phyloP scores from a whole-genome alignment of 1,140 invertebrate species.

The Atta cephalotes region DNA sequence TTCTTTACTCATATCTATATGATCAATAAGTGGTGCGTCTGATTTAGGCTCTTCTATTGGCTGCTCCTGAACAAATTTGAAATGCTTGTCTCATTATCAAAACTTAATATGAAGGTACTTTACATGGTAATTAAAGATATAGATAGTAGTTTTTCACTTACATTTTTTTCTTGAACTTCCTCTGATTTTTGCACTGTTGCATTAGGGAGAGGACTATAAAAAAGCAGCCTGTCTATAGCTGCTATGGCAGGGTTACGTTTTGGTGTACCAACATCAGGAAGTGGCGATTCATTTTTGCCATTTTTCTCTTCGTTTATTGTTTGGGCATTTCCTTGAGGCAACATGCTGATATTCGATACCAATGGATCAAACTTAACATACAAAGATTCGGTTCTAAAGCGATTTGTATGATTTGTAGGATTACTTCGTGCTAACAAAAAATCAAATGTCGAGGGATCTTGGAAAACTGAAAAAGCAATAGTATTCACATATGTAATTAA shows the following conservation, averaged over 20 bases:
- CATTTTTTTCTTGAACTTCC: constrained; percentile 76
- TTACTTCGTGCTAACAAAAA: constrained; percentile 78
- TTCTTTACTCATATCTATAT: constrained; percentile 81
- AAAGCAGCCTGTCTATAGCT: constrained; percentile 84
- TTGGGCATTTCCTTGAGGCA: constrained; percentile 80
- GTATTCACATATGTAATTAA: constrained; percentile 38
- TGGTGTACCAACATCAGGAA: constrained; percentile 73
- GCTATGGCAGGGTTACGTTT: constrained; percentile 83
- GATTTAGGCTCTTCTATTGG: constrained; percentile 71
- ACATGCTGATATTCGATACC: constrained; percentile 84
- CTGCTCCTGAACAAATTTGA: constrained; percentile 60
- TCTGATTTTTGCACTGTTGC: constrained; percentile 72
- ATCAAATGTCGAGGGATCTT: constrained; percentile 82
- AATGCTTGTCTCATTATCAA: not conserved
- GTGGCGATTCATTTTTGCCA: constrained; percentile 74
- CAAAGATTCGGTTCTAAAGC: constrained; percentile 87
- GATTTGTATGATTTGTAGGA: constrained; percentile 67
- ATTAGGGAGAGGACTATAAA: constrained; percentile 79
- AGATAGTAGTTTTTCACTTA: constrained; percentile 54
- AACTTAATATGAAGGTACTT: not conserved
- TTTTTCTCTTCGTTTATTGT: constrained; percentile 77
- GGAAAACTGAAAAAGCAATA: constrained; percentile 80
- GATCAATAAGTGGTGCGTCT: constrained; percentile 74
- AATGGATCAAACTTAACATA: constrained; percentile 89
- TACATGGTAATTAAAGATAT: not conserved